These are phyloP conservation scores for Ectemnius continuus DNA, from an alignment of 2,888 invertebrate genomes.

Conservation along the genomic window DNA sequence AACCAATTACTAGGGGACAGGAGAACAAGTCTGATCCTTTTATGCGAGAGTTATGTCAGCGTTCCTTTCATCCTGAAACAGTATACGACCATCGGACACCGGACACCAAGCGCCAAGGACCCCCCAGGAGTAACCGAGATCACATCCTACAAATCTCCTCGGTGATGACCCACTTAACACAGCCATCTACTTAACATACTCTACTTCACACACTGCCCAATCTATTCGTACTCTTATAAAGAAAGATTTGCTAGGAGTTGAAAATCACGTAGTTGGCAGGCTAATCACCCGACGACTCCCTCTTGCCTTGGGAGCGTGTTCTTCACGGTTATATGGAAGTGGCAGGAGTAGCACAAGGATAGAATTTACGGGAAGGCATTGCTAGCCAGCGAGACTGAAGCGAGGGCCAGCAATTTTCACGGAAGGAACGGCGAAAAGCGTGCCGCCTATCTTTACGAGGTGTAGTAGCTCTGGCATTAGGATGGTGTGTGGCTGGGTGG, in stretches of 20 bases:
- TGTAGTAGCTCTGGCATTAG: conserved; percentile 16
- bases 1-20: not conserved
- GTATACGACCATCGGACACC: conserved; percentile 20
- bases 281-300: conserved; percentile 22
- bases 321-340: conserved; percentile 5
- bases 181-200: too few relatives aligned
- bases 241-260: too few relatives aligned
- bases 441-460: conserved; percentile 45
- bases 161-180: not conserved
- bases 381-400: too few relatives aligned
- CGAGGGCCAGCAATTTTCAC: conserved; percentile 35
- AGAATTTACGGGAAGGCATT: too few relatives aligned
- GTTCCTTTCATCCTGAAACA: conserved; percentile 21
- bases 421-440: conserved; percentile 32
- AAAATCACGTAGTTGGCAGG: conserved; percentile 10
- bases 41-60: conserved; percentile 3
- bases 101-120: conserved; percentile 26
- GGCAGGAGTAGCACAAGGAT: too few relatives aligned
- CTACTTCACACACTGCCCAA: too few relatives aligned
- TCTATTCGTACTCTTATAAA: too few relatives aligned
- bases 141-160: conserved; percentile 11
- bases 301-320: conserved; percentile 25
- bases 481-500: too few relatives aligned
- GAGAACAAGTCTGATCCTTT: conserved; percentile 6
- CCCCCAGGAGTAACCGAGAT: conserved; percentile 20